Percentiles rank a stretch among this genome's conserved stretches.
phyloP scores from a whole-genome alignment of 2,888 invertebrate genomes.

The Xestia sexstrigata region DNA sequence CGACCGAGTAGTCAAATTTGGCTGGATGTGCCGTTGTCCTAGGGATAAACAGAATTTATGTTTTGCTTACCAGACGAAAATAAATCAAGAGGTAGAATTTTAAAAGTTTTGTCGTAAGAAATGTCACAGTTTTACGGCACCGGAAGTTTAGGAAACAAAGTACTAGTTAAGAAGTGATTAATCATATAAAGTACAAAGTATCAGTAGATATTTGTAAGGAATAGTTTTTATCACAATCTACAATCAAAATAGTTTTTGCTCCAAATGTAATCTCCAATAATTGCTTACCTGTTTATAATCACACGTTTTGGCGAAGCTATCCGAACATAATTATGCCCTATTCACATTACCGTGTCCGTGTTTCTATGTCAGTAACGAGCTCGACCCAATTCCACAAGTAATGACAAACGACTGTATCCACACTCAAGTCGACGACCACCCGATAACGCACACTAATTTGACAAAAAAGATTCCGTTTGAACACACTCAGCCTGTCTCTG shows the following conservation, averaged over 20 bases:
- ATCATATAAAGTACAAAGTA: neutral
- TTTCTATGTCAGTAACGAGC: slow-evolving; percentile 69
- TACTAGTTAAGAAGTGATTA: neutral
- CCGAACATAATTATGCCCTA: slow-evolving; percentile 35
- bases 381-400: slow-evolving; percentile 73
- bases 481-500: slow-evolving; percentile 65
- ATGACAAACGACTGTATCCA: slow-evolving; percentile 77
- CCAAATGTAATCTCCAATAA: slow-evolving; percentile 29
- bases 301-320: slow-evolving; percentile 34
- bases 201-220: neutral
- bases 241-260: slow-evolving; percentile 26
- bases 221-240: neutral
- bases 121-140: neutral
- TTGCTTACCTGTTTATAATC: slow-evolving; percentile 28
- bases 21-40: slow-evolving; percentile 74
- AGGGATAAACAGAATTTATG: slow-evolving; percentile 45
- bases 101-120: neutral
- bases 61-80: slow-evolving; percentile 26
- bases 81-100: neutral
- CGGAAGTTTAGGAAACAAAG: neutral
- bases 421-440: slow-evolving; percentile 70
- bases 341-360: slow-evolving; percentile 45
- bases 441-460: slow-evolving; percentile 77
- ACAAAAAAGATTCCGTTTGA: slow-evolving; percentile 73
- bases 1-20: slow-evolving; percentile 76